Percentiles rank a stretch among this genome's conserved stretches.
Conservation (phyloP, 2,888 invertebrate genomes). For the Phasia obesa region DNA sequence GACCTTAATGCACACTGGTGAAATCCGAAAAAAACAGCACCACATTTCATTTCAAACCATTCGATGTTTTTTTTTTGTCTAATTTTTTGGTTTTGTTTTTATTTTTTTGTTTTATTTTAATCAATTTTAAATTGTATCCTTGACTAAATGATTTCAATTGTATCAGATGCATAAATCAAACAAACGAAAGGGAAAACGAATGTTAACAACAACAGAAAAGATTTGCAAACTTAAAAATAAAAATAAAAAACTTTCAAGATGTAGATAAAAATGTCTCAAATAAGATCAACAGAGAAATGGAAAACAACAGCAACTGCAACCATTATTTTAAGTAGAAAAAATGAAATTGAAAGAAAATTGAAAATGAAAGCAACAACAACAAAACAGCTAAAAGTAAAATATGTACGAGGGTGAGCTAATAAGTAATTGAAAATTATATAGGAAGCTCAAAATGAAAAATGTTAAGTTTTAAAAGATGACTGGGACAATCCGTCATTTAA, state of each 20-base stretch:
- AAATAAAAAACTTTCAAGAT: conserved; percentile 27
- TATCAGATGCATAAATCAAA: conserved; percentile 56
- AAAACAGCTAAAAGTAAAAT: conserved; percentile 31
- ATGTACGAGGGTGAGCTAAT: not conserved
- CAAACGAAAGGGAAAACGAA: conserved; percentile 68
- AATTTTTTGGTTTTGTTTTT: conserved; percentile 4
- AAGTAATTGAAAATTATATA: too few species aligned
- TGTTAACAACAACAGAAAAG: conserved; percentile 52
- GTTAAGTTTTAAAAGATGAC: too few species aligned
- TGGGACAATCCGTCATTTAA: too few species aligned
- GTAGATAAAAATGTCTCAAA: conserved; percentile 59
- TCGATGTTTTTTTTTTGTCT: conserved; percentile 26
- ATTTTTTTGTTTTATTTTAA: conserved; percentile 18
- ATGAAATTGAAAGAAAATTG: conserved; percentile 7
- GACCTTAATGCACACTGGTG: conserved; percentile 44
- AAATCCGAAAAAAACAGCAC: conserved; percentile 27
- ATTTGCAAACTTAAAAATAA: conserved; percentile 32
- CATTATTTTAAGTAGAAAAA: conserved; percentile 17
- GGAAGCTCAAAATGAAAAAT: too few species aligned
- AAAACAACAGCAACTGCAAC: conserved; percentile 3
- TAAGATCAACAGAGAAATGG: conserved; percentile 62
- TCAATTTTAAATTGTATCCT: conserved; percentile 24
- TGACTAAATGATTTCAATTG: conserved; percentile 12
- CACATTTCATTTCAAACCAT: conserved; percentile 40
- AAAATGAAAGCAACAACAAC: conserved; percentile 5